Conservation (phyloP, 1,140 invertebrate species). For the Lordiphosa collinella region DNA sequence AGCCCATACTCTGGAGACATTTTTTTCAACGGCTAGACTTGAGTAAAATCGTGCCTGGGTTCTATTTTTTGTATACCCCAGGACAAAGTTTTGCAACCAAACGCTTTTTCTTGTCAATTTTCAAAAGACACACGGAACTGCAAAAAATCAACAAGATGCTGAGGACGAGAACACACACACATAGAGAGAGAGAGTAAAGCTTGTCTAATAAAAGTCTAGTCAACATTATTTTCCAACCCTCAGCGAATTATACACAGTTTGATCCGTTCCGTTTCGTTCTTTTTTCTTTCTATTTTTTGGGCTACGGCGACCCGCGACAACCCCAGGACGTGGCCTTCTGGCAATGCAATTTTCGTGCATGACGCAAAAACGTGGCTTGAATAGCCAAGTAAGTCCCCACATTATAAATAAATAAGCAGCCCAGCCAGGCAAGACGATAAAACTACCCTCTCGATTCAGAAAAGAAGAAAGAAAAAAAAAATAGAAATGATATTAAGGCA, state of each 20-base stretch:
- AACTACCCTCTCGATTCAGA: constrained; percentile 36
- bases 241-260: constrained; percentile 73
- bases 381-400: constrained; percentile 71
- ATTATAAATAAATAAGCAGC: constrained; percentile 77
- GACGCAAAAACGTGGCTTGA: constrained; percentile 70
- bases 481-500: constrained; percentile 54
- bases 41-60: constrained; percentile 59
- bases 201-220: constrained; percentile 79
- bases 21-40: constrained; percentile 71
- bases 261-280: constrained; percentile 47
- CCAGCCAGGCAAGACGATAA: constrained; percentile 26
- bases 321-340: constrained; percentile 23
- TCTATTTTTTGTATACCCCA: constrained; percentile 23
- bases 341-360: constrained; percentile 76
- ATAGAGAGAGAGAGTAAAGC: constrained; percentile 22
- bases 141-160: constrained; percentile 37
- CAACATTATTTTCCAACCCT: constrained; percentile 70
- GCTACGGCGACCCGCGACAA: constrained; percentile 18
- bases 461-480: constrained; percentile 14
- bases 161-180: too few species aligned
- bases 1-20: constrained; percentile 33
- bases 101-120: constrained; percentile 53
- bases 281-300: constrained; percentile 6
- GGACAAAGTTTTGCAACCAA: constrained; percentile 38
- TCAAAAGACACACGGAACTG: constrained; percentile 38